These are phyloP conservation scores for Falco naumanni DNA, from an alignment of 2,797 vertebrate genomes.

Conservation along the genomic window DNA sequence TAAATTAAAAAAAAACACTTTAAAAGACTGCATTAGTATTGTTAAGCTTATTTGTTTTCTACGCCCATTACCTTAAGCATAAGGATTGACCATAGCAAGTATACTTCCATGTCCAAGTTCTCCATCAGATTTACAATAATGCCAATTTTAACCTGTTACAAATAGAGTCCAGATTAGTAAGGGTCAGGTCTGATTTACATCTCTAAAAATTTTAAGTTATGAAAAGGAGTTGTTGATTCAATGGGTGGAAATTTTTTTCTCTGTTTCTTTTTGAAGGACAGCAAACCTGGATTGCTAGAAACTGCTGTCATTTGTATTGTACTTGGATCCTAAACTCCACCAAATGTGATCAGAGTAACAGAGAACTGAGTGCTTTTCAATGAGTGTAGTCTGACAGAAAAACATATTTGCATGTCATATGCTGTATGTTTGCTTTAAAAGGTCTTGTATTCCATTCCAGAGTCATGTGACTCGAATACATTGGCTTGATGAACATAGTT, in stretches of 20 bases:
- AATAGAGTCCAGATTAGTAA: neutral
- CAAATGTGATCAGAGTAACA: neutral
- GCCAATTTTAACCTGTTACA: neutral
- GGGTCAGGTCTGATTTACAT: neutral
- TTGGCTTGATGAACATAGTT: neutral
- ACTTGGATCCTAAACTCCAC: neutral
- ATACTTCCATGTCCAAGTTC: neutral
- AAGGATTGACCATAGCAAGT: neutral
- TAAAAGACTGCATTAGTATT: neutral
- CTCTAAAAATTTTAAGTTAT: neutral
- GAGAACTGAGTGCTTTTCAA: neutral
- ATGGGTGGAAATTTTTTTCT: neutral
- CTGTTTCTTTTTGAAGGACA: neutral
- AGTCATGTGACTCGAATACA: neutral
- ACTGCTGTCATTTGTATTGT: neutral
- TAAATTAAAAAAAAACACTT: neutral
- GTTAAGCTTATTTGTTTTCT: neutral
- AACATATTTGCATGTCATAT: accelerated
- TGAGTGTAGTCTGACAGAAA: neutral
- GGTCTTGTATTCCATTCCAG: neutral
- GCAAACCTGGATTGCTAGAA: neutral
- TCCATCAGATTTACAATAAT: neutral
- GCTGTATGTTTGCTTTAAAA: neutral
- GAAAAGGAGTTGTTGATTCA: neutral
- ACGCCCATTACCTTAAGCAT: neutral